These are phyloP conservation scores for Tetramorium parvispinum DNA, from an alignment of 1,140 invertebrate genomes.

Conservation along the genomic window DNA sequence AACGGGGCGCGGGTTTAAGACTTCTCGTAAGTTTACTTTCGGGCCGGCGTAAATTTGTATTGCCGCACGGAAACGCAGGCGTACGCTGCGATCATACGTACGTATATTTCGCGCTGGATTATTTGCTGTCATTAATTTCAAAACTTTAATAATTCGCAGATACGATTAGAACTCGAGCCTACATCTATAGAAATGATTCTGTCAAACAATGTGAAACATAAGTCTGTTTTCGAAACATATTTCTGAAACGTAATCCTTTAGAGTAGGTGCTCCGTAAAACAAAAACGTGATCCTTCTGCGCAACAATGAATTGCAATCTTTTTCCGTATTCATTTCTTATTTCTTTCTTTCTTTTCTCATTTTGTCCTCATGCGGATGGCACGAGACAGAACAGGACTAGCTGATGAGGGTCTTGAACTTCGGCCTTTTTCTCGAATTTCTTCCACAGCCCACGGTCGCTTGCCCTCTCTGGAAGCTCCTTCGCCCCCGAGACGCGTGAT, in stretches of 20 bases:
- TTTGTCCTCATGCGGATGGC: conserved; percentile 48
- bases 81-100: neutral
- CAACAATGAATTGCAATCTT: neutral
- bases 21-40: conserved; percentile 59
- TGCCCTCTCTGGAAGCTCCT: conserved; percentile 38
- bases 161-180: neutral
- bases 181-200: neutral
- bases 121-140: neutral
- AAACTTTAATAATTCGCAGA: neutral
- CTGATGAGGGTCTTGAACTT: conserved; percentile 70
- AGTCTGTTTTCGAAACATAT: neutral
- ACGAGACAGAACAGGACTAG: conserved; percentile 70
- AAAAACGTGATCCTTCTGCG: conserved; percentile 1
- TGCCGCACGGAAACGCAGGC: conserved; percentile 16
- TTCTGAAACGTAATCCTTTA: conserved; percentile 15
- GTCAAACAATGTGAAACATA: neutral
- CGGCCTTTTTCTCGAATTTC: conserved; percentile 76
- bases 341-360: conserved; percentile 39
- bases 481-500: conserved; percentile 66
- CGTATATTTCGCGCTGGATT: neutral
- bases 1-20: conserved; percentile 58
- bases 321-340: neutral
- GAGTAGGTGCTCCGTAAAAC: neutral
- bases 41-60: conserved; percentile 40
- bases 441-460: conserved; percentile 24